Evolutionary conservation across 2,113 vertebrate species (phyloP).

Genomic region (Pao palembangensis): DNA sequence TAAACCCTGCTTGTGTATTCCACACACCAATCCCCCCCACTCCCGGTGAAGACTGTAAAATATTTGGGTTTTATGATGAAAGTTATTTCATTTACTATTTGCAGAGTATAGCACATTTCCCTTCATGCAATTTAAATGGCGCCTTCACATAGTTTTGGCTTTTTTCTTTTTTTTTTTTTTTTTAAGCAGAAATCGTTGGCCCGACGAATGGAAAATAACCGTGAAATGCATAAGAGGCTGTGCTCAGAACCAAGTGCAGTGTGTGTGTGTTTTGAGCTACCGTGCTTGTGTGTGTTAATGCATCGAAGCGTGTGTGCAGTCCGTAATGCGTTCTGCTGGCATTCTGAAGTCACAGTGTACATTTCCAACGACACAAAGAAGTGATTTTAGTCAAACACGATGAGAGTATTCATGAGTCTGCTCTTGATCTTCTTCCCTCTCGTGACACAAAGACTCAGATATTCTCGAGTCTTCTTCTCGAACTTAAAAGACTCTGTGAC

Average conservation of each 20-base stretch:
- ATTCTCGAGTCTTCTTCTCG: slow-evolving; percentile 46
- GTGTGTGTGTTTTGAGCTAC: background rate
- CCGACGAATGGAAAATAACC: slow-evolving; percentile 31
- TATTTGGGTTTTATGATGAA: slow-evolving; percentile 37
- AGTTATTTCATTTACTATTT: slow-evolving; percentile 40
- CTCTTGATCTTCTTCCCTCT: slow-evolving; percentile 59
- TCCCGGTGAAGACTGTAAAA: slow-evolving; percentile 27
- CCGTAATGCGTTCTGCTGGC: slow-evolving; percentile 9
- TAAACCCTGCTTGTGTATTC: slow-evolving; percentile 24
- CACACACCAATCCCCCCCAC: background rate
- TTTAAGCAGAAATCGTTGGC: slow-evolving; percentile 23
- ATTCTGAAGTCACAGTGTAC: slow-evolving; percentile 34
- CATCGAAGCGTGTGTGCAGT: slow-evolving; percentile 21
- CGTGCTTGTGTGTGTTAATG: slow-evolving; percentile 3
- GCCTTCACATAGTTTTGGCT: slow-evolving; percentile 23
- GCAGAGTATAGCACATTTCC: slow-evolving; percentile 8
- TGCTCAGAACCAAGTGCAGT: slow-evolving; percentile 15
- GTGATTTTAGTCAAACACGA: slow-evolving; percentile 52
- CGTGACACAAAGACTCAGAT: slow-evolving; percentile 50
- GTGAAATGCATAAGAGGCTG: slow-evolving; percentile 35
- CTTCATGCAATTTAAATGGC: slow-evolving; percentile 30
- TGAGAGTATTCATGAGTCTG: slow-evolving; percentile 51
- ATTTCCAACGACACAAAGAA: slow-evolving; percentile 24
- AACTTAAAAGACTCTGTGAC: slow-evolving; percentile 55
- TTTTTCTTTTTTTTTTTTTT: background rate